These are phyloP conservation scores for Pammene fasciana DNA, from an alignment of 2,888 invertebrate genomes.

Conservation along the genomic window DNA sequence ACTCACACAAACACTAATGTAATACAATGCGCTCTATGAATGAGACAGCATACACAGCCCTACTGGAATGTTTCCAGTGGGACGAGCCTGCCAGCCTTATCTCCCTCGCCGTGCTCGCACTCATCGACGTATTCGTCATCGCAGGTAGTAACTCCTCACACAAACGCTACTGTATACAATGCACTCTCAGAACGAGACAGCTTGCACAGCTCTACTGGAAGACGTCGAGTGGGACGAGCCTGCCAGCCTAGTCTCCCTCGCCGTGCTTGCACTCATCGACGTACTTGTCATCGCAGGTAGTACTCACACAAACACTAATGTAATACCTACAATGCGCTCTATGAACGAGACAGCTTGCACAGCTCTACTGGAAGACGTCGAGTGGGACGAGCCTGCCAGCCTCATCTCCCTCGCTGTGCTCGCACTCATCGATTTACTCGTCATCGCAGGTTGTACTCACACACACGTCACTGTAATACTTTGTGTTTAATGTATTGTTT, in stretches of 20 bases:
- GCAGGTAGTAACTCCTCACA: conserved; percentile 80
- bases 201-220: conserved; percentile 91
- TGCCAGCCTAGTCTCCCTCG: conserved; percentile 88
- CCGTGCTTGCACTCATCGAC: conserved; percentile 91
- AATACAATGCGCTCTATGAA: conserved; percentile 92
- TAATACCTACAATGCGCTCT: no score
- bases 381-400: conserved; percentile 91
- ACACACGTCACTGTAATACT: neutral
- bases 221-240: conserved; percentile 93
- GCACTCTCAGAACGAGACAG: conserved; percentile 91
- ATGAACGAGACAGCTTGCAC: conserved; percentile 92
- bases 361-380: conserved; percentile 90
- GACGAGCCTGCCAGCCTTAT: conserved; percentile 89
- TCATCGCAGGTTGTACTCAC: conserved; percentile 86
- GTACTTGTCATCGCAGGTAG: conserved; percentile 48
- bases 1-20: no score
- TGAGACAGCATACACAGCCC: conserved; percentile 91
- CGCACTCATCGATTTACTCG: conserved; percentile 93
- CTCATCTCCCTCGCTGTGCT: conserved; percentile 90
- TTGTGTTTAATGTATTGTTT: no score
- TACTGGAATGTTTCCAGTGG: conserved; percentile 92
- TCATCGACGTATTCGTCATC: conserved; percentile 94
- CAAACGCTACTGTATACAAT: conserved; percentile 59
- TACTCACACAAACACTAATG: no score
- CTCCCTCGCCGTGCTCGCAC: conserved; percentile 89